phyloP scores from a whole-genome alignment of 2,888 invertebrate species.

The Pomacea canaliculata region DNA sequence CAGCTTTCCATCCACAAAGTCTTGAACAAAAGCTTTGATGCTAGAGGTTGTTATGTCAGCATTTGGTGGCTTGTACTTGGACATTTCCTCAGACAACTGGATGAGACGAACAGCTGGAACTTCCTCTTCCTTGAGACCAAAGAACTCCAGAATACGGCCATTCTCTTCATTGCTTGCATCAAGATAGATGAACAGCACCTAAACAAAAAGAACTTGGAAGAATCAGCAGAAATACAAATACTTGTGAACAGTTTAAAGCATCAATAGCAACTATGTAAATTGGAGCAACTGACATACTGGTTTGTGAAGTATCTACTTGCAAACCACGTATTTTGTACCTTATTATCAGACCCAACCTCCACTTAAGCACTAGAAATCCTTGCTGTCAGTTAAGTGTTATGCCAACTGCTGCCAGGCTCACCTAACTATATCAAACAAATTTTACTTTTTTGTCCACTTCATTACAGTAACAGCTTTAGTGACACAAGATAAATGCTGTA shows the following conservation, averaged over 20 bases:
- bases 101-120: constrained; percentile 84
- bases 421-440: too few relatives aligned
- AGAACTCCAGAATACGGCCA: constrained; percentile 97
- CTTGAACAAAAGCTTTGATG: constrained; percentile 84
- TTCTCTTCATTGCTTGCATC: constrained; percentile 96
- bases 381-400: too few relatives aligned
- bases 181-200: constrained; percentile 94
- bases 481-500: too few relatives aligned
- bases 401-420: too few relatives aligned
- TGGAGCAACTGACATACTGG: background rate
- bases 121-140: constrained; percentile 94
- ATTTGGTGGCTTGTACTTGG: constrained; percentile 83
- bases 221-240: background rate
- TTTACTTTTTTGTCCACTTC: too few relatives aligned
- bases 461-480: too few relatives aligned
- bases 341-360: too few relatives aligned
- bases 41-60: constrained; percentile 78
- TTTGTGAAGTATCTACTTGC: too few relatives aligned
- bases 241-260: background rate
- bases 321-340: too few relatives aligned
- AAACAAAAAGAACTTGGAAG: constrained; percentile 8
- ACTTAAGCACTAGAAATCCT: too few relatives aligned
- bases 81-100: constrained; percentile 83
- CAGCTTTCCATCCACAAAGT: constrained; percentile 90
- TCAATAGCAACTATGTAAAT: background rate